Percentiles rank a stretch among this genome's conserved stretches.
Conservation (phyloP, 2,113 vertebrate genomes). For the Laterallus jamaicensis region DNA sequence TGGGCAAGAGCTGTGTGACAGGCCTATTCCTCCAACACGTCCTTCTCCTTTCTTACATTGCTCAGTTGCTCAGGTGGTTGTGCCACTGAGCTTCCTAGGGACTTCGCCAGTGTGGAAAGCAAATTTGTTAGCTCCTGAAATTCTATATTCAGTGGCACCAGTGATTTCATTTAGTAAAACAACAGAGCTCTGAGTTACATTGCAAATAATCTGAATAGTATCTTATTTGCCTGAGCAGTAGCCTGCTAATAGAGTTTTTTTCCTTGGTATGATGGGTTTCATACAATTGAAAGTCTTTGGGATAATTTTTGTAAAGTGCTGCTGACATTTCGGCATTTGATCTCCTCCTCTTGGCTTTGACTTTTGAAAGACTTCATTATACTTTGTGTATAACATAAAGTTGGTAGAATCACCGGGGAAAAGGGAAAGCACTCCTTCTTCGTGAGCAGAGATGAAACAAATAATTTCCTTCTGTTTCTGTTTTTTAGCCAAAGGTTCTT, state of each 20-base stretch:
- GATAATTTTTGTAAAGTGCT: background rate
- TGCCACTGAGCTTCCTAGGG: background rate
- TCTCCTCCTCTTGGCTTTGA: background rate
- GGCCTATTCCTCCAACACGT: background rate
- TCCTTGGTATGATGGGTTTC: background rate
- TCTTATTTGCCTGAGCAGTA: background rate
- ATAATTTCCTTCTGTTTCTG: background rate
- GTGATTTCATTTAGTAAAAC: background rate
- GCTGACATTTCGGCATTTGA: background rate
- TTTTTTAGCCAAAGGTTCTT: background rate
- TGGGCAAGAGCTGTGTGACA: background rate
- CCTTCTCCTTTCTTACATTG: background rate
- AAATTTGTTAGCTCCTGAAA: slow-evolving; percentile 4
- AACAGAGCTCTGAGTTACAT: background rate
- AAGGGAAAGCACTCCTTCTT: background rate
- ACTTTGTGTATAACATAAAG: background rate
- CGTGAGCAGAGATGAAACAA: background rate
- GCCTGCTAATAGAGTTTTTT: background rate
- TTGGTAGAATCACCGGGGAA: background rate
- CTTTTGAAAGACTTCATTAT: background rate
- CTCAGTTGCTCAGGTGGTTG: slow-evolving; percentile 19
- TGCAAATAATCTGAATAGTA: background rate
- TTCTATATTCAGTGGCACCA: background rate
- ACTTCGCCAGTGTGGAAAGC: background rate
- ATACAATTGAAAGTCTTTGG: background rate